Conservation (phyloP, 2,888 invertebrate species). For the Pristionchus entomophagus region DNA sequence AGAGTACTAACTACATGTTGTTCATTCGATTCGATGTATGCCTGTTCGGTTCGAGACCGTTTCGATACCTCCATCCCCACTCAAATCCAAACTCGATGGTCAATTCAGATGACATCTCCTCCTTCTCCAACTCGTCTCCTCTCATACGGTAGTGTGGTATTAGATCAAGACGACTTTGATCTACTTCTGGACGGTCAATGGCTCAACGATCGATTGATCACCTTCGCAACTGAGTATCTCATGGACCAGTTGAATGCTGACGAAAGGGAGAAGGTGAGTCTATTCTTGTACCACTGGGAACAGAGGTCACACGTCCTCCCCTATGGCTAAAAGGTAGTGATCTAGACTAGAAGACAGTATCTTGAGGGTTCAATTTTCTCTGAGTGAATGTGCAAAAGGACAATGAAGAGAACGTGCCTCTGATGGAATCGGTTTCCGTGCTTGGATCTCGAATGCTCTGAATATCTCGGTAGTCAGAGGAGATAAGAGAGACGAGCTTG, state of each 20-base stretch:
- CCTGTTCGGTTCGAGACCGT: not conserved
- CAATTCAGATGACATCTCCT: not conserved
- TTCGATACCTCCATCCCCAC: not conserved
- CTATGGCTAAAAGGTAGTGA: constrained; percentile 1
- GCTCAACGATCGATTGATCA: constrained; percentile 63
- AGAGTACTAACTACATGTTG: not conserved
- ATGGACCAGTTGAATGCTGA: constrained; percentile 44
- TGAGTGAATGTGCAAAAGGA: not conserved
- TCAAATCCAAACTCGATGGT: not conserved
- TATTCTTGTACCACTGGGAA: not conserved
- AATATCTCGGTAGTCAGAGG: not conserved
- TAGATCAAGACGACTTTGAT: constrained; percentile 29
- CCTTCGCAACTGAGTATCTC: constrained; percentile 59
- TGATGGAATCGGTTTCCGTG: constrained; percentile 46
- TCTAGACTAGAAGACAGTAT: not conserved
- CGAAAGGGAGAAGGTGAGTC: constrained; percentile 12
- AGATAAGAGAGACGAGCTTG: not conserved
- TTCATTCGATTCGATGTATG: not conserved
- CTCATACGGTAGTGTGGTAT: constrained; percentile 45
- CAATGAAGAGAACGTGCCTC: constrained; percentile 47
- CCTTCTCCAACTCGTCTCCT: constrained; percentile 36
- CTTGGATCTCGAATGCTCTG: constrained; percentile 1
- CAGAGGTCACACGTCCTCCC: not conserved
- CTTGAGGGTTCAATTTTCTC: not conserved
- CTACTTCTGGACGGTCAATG: constrained; percentile 54